Percentiles rank a stretch among this genome's conserved stretches.
These are phyloP conservation scores for Sciurus carolinensis DNA, from an alignment of 2,797 vertebrate species.

Conservation along the genomic window DNA sequence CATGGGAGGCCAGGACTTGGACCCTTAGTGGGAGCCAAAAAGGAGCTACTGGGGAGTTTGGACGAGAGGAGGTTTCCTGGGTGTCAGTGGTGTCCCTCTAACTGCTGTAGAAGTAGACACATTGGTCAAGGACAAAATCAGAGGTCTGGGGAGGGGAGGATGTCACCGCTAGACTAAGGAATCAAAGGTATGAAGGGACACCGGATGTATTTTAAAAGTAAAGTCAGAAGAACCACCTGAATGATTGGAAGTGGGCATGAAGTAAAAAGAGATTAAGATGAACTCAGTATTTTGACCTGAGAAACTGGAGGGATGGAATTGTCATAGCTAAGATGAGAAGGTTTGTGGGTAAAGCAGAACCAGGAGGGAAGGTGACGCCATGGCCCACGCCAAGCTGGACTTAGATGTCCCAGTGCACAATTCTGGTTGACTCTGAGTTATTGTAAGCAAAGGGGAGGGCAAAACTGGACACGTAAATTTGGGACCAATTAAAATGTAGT, in stretches of 20 bases:
- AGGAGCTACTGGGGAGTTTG: not conserved
- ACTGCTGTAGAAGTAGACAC: not conserved
- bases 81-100: not conserved
- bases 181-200: not conserved
- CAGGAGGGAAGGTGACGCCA: not conserved
- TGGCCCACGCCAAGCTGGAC: not conserved
- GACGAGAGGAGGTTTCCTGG: not conserved
- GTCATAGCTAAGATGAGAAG: slow-evolving; percentile 48
- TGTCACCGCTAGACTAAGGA: not conserved
- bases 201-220: not conserved
- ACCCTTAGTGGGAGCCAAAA: not conserved
- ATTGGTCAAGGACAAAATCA: not conserved
- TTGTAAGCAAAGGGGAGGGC: not conserved
- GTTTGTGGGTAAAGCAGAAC: not conserved
- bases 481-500: not conserved
- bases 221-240: not conserved
- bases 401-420: not conserved
- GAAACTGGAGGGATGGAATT: slow-evolving; percentile 48
- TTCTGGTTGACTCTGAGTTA: not conserved
- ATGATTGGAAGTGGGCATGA: not conserved
- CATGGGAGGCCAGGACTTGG: not conserved
- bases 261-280: slow-evolving; percentile 50
- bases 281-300: slow-evolving; percentile 18
- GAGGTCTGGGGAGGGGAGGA: not conserved
- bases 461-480: not conserved